Evolutionary conservation across 92 coral and sea anemone species (phyloP), one percentile per base, ranked within the genome.

Genomic region (Micromussa lordhowensis): DNA sequence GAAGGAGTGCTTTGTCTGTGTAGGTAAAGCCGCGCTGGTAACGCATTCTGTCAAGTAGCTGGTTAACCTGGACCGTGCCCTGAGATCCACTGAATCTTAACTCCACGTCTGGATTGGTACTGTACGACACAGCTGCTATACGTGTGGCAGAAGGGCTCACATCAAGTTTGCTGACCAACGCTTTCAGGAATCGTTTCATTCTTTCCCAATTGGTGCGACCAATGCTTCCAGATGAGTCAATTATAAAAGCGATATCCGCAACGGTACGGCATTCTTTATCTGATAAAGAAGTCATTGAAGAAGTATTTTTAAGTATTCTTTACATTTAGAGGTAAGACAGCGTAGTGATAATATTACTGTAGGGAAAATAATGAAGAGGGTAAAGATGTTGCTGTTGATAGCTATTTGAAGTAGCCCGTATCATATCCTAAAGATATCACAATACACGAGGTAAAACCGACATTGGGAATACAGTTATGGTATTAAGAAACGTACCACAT

Each of bases 221-320:
- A 40, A 94, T 92, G 61, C 95, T 92, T 17, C 97, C 97, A 21
- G 97, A 94, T 7, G 94, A 91, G 58, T 94, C 97, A 19, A 94
- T 86, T 18, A 94, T 75, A 81, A 94, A 90, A 4, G 91, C 97
- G 12, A 94, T 82, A 81, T 94, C 97, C 17, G 90, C 88, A 2
- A 81, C 87, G 22, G 89, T 61, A 5, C 68, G 68, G 40, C 97
- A 94, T 13, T 88, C 84, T 44, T 44, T 59, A 57, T 68, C 86
- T 82, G 77, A 7, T 32, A 1, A 31, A 80, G n/a, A 8, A 1
- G 24, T 5, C 9, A 61, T 1, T 36, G 36, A 22, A 61, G 12
- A 2, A 3, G n/a, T 8, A 22, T 22, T 31, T 36, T 4, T 11
- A 4, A 80, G 68, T 32, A 19, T 35, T 14, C 40, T 35, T 35